Base-by-base conservation (phyloP, 2,888 invertebrate genomes). In the Troglohyphantes excavatus region DNA sequence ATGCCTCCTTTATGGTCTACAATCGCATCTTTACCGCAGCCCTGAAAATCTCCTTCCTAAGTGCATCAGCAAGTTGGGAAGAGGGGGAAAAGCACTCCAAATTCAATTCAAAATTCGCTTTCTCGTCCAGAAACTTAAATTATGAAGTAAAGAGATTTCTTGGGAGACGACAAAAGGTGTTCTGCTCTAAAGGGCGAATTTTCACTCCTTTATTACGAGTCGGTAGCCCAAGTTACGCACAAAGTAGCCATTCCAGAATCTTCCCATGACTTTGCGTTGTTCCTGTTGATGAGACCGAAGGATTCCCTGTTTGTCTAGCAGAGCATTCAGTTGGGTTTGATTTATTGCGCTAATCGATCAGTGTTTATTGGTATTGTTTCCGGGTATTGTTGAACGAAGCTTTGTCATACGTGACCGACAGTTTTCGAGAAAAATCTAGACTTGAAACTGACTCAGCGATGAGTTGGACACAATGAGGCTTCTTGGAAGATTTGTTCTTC, bases 1-100 rank as follows among this genome's bases (percentile, higher is more conserved):
- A 83, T 75, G 83, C 61, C 43, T 83, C 61, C 83, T 83, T 83
- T 39, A 73, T 72, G 43, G 59, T 23, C 61, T 13, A 39, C 33
- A 33, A 59, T 59, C 39, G 21, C 27, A 21, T 9, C 29, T 29
- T 33, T 61, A 33, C 33, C 33, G 59, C n/a, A 17, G 29, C 23
- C 11, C 23, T 43, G 46, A 53, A 53, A 53, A 11, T 53, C 59
- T 21, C 3, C 53, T 26, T 75, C 46, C 9, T 39, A 43, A 78
- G 43, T 65, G 78, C 78, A 63, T 65, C 78, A 65, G 78, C 76
- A 63, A 68, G 33, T 63, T 76, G 33, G 61, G 11, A 26, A 27
- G 59, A 13, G 21, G 19, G 17, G n/a, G 21, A 6, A 19, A 68
- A 2, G 75, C n/a, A 26, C 13, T 81, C 21, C 43, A 79, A 76